Evolutionary conservation across 2,888 invertebrate genomes (phyloP), one percentile per base, ranked within the genome.

Genomic region (Lasioglossum figueresi): DNA sequence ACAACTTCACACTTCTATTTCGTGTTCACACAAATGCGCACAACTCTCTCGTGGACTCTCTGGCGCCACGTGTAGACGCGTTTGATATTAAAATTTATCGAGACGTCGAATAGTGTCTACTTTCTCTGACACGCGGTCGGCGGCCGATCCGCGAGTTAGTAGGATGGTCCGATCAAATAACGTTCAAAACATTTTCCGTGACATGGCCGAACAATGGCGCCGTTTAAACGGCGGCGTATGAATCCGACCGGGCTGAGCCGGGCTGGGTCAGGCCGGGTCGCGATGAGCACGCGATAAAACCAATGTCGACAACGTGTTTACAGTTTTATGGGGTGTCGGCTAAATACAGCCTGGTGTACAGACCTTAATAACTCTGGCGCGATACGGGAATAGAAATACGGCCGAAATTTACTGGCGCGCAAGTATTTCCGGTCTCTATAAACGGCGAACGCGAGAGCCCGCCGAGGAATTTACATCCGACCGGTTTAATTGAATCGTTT

Each of bases 271-370:
- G 34, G 43, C 66, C 43, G 43, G 71, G 79, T 76, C 71, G 75
- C 84, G 84, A 88, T 84, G 88, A 88, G 85, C 75, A 80, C 83
- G 84, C 88, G 90, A 90, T 90, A 88, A 90, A 90, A 90, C 88
- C 90, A 86, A 88, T 90, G 88, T 83, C 77, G 83, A 88, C 82
- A 88, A 81, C 88, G 84, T 88, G 90, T 90, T 88, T 86, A 83
- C 90, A 88, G 88, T 90, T 90, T 90, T 90, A 90, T 89, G 90
- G 88, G 86, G 85, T 90, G 90, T 85, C 66, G 84, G 84, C 76
- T 80, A 82, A 88, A 88, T 88, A 84, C 84, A 75, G 82, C 89
- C 72, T 82, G 74, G 74, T 74, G 80, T 74, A 76, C 79, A 66
- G 72, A 45, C 87, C 83, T 88, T 88, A 88, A 88, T 85, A 88